Base-by-base conservation (phyloP, 2,113 vertebrate species). In the Oncorhynchus clarkii region DNA sequence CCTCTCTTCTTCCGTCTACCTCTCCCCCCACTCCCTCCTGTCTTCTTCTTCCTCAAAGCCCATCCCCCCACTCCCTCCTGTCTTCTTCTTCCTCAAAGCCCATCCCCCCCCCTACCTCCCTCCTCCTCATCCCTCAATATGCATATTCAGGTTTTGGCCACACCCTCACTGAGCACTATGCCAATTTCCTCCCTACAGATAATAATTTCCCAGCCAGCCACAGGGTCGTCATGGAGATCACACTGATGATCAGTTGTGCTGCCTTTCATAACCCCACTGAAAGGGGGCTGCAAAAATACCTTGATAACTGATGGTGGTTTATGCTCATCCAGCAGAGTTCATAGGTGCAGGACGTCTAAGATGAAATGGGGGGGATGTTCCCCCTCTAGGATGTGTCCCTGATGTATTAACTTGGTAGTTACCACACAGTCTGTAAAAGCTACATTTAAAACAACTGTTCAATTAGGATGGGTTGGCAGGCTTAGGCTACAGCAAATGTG, bases 121-220 rank as follows among this genome's bases (percentile, higher is more conserved):
- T 67, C 71, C 62, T 70, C 34, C 49, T 73, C 67, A 67, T 73
- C 73, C 76, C 26, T 79, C n/a, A 9, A 4, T 74, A 72, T 80
- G 31, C 73, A 77, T 77, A 83, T 80, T 74, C 74, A 76, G 66
- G 48, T 74, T 49, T 31, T 31, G 14, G 26, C 27, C 66, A 14
- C 66, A 18, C 66, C 26, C 66, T 11, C 66, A 67, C 27, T 16
- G 29, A 27, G 11, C 26, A 14, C 8, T 34, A 31, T 69, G 34
- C 48, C 34, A 24, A n/a, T 69, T 13, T 12, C 60, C 34, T 69
- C 34, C 67, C 65, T 29, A 12, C 67, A 67, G 66, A 13, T 67
- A 27, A 67, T 31, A 16, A 67, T 22, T 2, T 22, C n/a, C 59
- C 59, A 20, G 29, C 20, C 27, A 31, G 26, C 20, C 66, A 34